Conservation (phyloP, 1,140 invertebrate species). For the Drosophila bifasciata region DNA sequence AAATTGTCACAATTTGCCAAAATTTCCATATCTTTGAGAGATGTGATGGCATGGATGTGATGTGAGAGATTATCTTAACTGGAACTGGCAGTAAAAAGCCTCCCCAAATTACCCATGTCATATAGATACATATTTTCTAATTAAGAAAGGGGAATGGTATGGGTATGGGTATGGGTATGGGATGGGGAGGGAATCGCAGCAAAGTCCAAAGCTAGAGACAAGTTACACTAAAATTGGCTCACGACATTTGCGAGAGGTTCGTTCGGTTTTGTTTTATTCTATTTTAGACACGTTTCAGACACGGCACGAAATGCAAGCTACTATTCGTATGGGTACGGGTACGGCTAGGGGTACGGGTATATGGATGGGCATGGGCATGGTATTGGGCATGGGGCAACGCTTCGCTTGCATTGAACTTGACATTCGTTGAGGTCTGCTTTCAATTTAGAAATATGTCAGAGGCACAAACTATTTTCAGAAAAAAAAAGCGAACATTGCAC, state of each 20-base stretch:
- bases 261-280: conserved; percentile 26
- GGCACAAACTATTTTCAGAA: conserved; percentile 62
- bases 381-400: conserved; percentile 44
- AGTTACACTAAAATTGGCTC: conserved; percentile 75
- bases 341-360: conserved; percentile 11
- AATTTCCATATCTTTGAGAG: conserved; percentile 51
- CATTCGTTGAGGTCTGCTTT: conserved; percentile 70
- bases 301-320: conserved; percentile 49
- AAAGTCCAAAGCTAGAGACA: conserved; percentile 50
- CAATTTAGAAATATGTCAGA: conserved; percentile 77
- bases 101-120: conserved; percentile 46
- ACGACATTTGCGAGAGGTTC: conserved; percentile 51
- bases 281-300: conserved; percentile 72
- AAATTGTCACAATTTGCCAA: conserved; percentile 59
- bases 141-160: conserved; percentile 43
- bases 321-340: neutral
- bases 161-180: conserved; percentile 8
- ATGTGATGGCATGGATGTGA: too few relatives aligned
- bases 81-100: conserved; percentile 54
- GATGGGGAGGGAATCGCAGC: conserved; percentile 47
- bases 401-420: conserved; percentile 73
- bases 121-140: conserved; percentile 58
- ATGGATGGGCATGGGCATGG: conserved; percentile 5
- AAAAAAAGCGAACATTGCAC: conserved; percentile 30
- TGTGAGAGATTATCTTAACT: conserved; percentile 52